Evolutionary conservation across 2,888 invertebrate genomes (phyloP).

Genomic region (Brassicogethes aeneus): DNA sequence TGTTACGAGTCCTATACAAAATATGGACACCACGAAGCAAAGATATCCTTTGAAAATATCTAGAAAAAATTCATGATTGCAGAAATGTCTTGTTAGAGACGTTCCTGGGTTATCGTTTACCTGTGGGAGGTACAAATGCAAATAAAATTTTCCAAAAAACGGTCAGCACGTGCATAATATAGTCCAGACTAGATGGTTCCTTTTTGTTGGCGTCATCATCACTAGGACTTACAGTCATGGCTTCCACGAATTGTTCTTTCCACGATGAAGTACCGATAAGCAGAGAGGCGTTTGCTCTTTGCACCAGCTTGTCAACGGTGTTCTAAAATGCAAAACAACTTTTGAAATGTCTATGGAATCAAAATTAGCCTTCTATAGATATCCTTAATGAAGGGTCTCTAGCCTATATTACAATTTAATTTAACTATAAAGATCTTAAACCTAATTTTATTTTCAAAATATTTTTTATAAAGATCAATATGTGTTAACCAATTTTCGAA

Average conservation of each 20-base stretch:
- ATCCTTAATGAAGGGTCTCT: too few species aligned
- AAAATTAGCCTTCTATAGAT: too few species aligned
- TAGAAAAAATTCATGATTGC: constrained; percentile 45
- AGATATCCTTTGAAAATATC: constrained; percentile 91
- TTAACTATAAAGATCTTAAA: too few species aligned
- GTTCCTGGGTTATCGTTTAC: constrained; percentile 44
- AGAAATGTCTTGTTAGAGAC: not conserved
- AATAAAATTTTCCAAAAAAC: constrained; percentile 98
- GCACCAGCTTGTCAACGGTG: constrained; percentile 96
- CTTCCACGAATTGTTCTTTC: constrained; percentile 98
- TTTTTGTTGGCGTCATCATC: constrained; percentile 50
- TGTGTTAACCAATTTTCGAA: too few species aligned
- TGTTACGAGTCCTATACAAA: constrained; percentile 88
- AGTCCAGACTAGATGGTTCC: constrained; percentile 82
- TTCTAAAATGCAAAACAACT: constrained; percentile 51
- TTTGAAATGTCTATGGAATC: too few species aligned
- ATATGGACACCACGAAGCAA: constrained; percentile 88
- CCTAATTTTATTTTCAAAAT: too few species aligned
- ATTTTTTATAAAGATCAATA: too few species aligned
- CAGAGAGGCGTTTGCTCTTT: constrained; percentile 91
- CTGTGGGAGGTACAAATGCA: constrained; percentile 97
- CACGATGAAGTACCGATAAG: constrained; percentile 95
- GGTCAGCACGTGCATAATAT: constrained; percentile 91
- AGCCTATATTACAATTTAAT: too few species aligned
- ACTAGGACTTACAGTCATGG: constrained; percentile 89